A percentile compares a stretch with the other conserved stretches of the same genome.
phyloP scores from a whole-genome alignment of 2,797 vertebrate genomes.

The Paedocypris micromegethes region DNA sequence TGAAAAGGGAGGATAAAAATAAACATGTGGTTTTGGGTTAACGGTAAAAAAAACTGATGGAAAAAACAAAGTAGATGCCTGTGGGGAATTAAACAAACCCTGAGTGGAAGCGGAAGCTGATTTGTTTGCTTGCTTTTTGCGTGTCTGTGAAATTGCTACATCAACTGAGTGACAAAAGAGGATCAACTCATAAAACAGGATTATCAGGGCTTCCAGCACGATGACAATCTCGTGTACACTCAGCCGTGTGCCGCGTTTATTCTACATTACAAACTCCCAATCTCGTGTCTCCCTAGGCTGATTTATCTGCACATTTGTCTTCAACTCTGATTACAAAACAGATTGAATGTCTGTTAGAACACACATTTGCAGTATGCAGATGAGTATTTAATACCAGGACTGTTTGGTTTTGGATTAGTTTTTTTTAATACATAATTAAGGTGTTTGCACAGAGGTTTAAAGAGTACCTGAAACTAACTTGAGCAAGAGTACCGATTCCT shows the following conservation, averaged over 20 bases:
- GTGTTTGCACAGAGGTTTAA: no score
- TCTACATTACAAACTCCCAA: not conserved
- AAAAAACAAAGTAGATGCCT: slow-evolving; percentile 16
- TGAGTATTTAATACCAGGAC: no score
- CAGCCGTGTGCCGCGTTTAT: not conserved
- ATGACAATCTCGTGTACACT: slow-evolving; percentile 36
- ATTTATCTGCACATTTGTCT: no score
- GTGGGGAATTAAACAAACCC: not conserved
- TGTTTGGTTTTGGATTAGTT: no score
- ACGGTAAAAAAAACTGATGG: slow-evolving; percentile 27
- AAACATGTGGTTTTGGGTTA: slow-evolving; percentile 26
- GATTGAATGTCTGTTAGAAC: no score
- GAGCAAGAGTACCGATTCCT: no score
- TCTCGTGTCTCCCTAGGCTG: no score
- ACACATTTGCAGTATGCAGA: no score
- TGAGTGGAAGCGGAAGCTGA: slow-evolving; percentile 9
- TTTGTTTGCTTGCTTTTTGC: slow-evolving; percentile 11
- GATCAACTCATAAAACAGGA: slow-evolving; percentile 28
- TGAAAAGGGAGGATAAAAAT: slow-evolving; percentile 63
- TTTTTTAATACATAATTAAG: no score
- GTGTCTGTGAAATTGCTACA: slow-evolving; percentile 37
- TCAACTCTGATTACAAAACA: no score
- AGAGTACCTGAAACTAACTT: no score
- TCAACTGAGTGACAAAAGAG: slow-evolving; percentile 23
- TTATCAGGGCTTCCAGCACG: slow-evolving; percentile 28